Evolutionary conservation across 2,113 vertebrate genomes (phyloP).

Genomic region (Prunella fulvescens): DNA sequence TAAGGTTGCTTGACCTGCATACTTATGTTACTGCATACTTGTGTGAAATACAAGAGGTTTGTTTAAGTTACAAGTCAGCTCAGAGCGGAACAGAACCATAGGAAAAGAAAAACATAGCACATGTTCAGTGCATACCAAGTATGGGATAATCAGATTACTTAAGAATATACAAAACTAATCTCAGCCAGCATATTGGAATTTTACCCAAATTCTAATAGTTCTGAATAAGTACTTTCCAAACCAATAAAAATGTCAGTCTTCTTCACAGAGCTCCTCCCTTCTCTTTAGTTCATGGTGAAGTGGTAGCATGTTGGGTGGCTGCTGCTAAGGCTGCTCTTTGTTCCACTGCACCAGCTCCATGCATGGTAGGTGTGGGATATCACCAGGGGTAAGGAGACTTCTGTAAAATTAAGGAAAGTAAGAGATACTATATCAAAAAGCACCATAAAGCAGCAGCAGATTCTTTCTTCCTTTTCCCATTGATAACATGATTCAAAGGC

Average conservation of each 20-base stretch:
- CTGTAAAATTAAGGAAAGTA: background rate
- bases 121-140: background rate
- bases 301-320: background rate
- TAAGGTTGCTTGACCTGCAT: background rate
- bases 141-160: background rate
- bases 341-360: rapidly evolving
- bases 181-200: background rate
- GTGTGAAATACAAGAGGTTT: background rate
- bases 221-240: background rate
- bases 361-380: rapidly evolving
- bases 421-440: background rate
- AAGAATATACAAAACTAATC: background rate
- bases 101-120: background rate
- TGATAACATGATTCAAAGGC: background rate
- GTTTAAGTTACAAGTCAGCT: background rate
- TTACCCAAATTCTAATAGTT: background rate
- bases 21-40: background rate
- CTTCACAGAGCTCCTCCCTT: background rate
- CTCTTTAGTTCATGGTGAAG: background rate
- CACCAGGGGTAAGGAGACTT: background rate
- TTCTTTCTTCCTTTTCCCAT: background rate
- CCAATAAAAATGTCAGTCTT: background rate
- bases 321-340: background rate
- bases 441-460: background rate
- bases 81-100: background rate